These are phyloP conservation scores for Hemaris fuciformis DNA, from an alignment of 2,888 invertebrate genomes.

Conservation along the genomic window DNA sequence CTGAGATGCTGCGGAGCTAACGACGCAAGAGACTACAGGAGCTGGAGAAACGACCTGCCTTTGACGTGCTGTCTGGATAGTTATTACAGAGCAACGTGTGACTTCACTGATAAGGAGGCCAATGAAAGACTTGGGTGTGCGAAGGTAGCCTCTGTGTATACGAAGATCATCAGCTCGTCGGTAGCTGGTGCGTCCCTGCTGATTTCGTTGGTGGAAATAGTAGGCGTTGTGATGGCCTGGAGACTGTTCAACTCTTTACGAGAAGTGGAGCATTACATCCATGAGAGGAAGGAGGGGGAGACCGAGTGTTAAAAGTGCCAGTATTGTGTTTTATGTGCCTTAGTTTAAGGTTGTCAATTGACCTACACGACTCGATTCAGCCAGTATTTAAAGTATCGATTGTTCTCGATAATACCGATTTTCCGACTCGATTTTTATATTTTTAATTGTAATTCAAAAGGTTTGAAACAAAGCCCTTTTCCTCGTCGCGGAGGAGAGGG, in stretches of 20 bases:
- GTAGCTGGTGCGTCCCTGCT: conserved; percentile 68
- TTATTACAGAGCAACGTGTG: conserved; percentile 69
- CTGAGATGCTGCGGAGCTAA: conserved; percentile 73
- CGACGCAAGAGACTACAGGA: conserved; percentile 72
- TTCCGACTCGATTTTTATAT: conserved; percentile 15
- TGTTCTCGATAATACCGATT: conserved; percentile 9
- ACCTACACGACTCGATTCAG: conserved; percentile 16
- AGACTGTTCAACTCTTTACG: conserved; percentile 64
- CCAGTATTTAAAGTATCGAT: conserved; percentile 4
- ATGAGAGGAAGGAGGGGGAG: conserved; percentile 73
- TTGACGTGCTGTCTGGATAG: conserved; percentile 71
- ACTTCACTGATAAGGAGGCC: conserved; percentile 75
- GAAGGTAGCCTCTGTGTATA: conserved; percentile 75
- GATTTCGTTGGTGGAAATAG: conserved; percentile 63
- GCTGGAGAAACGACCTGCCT: conserved; percentile 72
- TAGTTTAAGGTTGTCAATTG: conserved; percentile 20
- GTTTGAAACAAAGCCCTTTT: conserved; percentile 54
- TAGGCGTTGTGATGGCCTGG: conserved; percentile 66
- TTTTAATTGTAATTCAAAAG: background rate
- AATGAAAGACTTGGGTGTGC: conserved; percentile 75
- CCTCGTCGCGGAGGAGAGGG: conserved; percentile 56
- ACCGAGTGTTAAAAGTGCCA: conserved; percentile 63
- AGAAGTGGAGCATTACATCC: conserved; percentile 76
- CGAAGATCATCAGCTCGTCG: conserved; percentile 73
- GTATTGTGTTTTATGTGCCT: conserved; percentile 10